Conservation (phyloP, 30 jellyfish, hydroid and myxozoan species). For the Nemopilema nomurai region DNA sequence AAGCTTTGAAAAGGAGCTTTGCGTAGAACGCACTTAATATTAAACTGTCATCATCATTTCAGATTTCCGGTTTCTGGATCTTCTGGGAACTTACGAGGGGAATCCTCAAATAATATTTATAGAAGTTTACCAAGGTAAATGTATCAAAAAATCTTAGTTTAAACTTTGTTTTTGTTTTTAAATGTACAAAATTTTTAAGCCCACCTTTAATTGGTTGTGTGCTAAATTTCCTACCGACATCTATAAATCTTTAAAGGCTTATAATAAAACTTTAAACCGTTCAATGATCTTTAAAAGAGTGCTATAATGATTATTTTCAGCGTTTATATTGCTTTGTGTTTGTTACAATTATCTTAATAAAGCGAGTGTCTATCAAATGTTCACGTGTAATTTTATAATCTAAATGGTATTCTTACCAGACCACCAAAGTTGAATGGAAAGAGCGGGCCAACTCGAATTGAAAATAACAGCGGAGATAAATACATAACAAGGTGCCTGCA, state of each 20-base stretch:
- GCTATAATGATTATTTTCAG: no score
- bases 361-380: no score
- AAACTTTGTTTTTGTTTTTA: background rate
- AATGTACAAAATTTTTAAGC: background rate
- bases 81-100: slow-evolving; percentile 51
- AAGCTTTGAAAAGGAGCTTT: no score
- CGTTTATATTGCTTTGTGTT: no score
- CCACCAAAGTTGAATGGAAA: slow-evolving; percentile 24
- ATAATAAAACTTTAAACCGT: no score
- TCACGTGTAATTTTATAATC: background rate
- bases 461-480: slow-evolving; percentile 37
- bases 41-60: slow-evolving; percentile 9
- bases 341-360: no score
- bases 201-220: background rate
- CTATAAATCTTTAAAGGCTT: no score
- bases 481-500: slow-evolving; percentile 35
- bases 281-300: no score
- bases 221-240: no score
- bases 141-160: background rate
- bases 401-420: slow-evolving; percentile 9
- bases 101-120: slow-evolving; percentile 17
- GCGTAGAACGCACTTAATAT: background rate
- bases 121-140: slow-evolving; percentile 51
- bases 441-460: slow-evolving; percentile 18
- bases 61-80: slow-evolving; percentile 43